Conservation (phyloP, 2,113 vertebrate genomes). For the Anarhynchus alexandrinus region DNA sequence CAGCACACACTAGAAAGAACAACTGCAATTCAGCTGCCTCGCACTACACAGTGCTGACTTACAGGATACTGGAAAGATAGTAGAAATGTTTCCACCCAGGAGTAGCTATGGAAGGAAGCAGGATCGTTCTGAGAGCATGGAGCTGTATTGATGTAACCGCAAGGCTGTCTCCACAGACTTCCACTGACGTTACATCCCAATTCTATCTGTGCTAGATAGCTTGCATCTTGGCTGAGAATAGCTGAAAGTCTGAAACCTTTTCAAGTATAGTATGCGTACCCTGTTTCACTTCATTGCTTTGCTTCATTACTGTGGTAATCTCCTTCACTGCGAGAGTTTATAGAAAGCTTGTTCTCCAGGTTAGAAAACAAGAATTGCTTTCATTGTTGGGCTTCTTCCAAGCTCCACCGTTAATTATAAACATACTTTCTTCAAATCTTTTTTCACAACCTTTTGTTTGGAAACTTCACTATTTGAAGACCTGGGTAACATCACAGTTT, state of each 20-base stretch:
- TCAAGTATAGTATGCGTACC: background rate
- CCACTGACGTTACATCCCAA: background rate
- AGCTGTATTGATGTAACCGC: background rate
- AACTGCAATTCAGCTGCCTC: background rate
- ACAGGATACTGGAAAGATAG: accelerated
- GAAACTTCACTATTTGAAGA: conserved; percentile 29
- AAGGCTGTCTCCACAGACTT: background rate
- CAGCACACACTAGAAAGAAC: background rate
- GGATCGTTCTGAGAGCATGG: background rate
- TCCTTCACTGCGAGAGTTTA: background rate
- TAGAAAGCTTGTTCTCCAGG: conserved; percentile 32
- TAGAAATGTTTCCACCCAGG: background rate
- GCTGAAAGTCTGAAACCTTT: conserved; percentile 20
- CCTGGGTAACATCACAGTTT: background rate
- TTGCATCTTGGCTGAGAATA: background rate
- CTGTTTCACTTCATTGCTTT: conserved; percentile 38
- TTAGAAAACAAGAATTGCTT: conserved; percentile 54
- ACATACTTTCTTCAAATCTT: conserved; percentile 38
- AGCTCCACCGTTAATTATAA: conserved; percentile 20
- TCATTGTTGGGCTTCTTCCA: conserved; percentile 41
- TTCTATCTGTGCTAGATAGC: background rate
- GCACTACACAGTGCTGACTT: background rate
- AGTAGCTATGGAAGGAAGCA: background rate
- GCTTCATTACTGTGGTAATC: conserved; percentile 39
- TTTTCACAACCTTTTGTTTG: conserved; percentile 41